Conservation (phyloP, 2,797 vertebrate genomes). For the Lycodopsis pacificus region DNA sequence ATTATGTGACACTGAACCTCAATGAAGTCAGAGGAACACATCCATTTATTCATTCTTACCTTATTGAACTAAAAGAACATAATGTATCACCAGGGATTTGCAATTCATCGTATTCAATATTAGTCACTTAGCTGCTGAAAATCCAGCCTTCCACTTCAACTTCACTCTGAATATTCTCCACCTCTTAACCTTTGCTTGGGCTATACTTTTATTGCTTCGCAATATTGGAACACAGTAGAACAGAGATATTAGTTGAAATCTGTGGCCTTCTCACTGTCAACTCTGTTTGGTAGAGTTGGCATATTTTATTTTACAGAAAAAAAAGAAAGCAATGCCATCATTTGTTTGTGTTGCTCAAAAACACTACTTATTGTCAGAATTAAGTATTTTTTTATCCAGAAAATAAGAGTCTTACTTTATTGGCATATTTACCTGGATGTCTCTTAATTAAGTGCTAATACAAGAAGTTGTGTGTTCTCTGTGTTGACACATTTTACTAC, state of each 20-base stretch:
- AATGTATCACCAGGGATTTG: constrained; percentile 24
- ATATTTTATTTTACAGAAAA: not conserved
- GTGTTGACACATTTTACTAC: not conserved
- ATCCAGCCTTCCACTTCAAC: not conserved
- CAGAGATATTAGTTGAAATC: not conserved
- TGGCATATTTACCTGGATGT: not conserved
- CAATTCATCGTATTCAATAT: not conserved
- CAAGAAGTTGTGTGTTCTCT: not conserved
- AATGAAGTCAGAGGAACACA: not conserved
- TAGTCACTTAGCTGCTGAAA: not conserved
- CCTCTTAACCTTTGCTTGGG: not conserved
- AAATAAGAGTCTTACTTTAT: not conserved
- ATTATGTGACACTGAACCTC: not conserved
- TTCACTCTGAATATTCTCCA: not conserved
- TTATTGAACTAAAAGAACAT: constrained; percentile 23
- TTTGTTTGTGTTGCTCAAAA: not conserved
- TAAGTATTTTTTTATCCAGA: not conserved
- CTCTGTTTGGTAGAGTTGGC: not conserved
- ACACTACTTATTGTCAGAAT: not conserved
- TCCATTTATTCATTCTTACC: not conserved
- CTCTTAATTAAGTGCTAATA: not conserved
- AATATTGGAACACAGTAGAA: not conserved
- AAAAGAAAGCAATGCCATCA: not conserved
- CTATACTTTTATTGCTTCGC: not conserved
- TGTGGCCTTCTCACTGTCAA: not conserved